These are phyloP conservation scores for Microcebus murinus DNA, from an alignment of 2,113 vertebrate species.

Conservation along the genomic window DNA sequence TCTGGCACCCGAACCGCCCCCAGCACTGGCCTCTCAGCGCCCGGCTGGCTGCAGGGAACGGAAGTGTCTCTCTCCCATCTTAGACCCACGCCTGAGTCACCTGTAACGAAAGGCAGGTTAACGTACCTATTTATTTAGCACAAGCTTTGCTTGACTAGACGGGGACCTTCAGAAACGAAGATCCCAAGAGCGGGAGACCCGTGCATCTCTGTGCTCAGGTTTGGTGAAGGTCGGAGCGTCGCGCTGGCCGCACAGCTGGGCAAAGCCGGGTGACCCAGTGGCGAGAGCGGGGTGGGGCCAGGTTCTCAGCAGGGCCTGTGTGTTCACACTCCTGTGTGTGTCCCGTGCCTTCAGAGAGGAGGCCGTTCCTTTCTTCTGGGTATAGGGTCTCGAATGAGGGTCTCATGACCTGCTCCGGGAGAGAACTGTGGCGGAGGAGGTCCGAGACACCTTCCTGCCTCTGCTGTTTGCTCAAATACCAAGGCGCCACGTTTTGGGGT, in stretches of 20 bases:
- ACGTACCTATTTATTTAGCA: neutral
- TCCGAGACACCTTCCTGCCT: neutral
- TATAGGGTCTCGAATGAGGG: neutral
- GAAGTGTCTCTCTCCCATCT: neutral
- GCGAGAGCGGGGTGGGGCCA: neutral
- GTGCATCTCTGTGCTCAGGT: neutral
- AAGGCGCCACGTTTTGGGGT: neutral
- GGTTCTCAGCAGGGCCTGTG: neutral
- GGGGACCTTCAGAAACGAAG: neutral
- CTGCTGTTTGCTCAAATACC: neutral
- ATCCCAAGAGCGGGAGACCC: neutral
- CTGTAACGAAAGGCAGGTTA: neutral
- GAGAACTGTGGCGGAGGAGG: neutral
- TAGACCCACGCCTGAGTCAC: neutral
- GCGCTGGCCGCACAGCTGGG: no score
- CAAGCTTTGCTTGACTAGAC: neutral
- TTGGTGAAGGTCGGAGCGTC: neutral
- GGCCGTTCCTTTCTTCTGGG: neutral
- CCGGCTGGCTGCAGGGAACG: neutral
- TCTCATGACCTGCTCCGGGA: neutral
- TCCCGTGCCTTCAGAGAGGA: neutral
- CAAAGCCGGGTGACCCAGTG: neutral
- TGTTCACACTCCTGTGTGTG: neutral
- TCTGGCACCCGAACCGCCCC: neutral
- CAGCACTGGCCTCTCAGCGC: neutral